phyloP scores from a whole-genome alignment of 2,113 vertebrate genomes.

The Leptodactylus fuscus region DNA sequence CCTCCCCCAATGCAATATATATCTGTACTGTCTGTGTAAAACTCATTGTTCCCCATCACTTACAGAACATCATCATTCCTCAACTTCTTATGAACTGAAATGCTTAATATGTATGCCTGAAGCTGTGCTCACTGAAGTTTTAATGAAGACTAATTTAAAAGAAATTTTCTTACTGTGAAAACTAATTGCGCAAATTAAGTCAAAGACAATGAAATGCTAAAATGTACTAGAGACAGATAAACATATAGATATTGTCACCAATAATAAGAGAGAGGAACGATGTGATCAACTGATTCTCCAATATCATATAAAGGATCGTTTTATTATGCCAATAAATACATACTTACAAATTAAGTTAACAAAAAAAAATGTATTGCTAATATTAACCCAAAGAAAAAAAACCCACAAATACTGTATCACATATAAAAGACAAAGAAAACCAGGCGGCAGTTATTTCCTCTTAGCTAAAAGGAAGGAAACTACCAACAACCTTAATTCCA shows the following conservation, averaged over 20 bases:
- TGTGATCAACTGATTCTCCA: neutral
- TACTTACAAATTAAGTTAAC: neutral
- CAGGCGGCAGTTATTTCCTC: too few relatives aligned
- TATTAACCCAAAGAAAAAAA: neutral
- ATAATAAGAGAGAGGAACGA: neutral
- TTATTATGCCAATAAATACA: conserved; percentile 39
- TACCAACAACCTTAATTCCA: neutral
- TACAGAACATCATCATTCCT: neutral
- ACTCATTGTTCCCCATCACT: neutral
- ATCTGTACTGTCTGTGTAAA: neutral
- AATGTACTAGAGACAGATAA: neutral
- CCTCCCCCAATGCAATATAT: too few relatives aligned
- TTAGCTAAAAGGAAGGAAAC: neutral
- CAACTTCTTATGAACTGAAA: conserved; percentile 16
- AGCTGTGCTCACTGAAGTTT: conserved; percentile 42
- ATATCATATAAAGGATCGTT: neutral
- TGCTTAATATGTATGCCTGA: conserved; percentile 20
- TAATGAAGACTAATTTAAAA: conserved; percentile 38
- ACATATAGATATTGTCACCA: neutral
- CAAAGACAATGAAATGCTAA: conserved; percentile 14
- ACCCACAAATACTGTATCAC: neutral
- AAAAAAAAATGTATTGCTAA: neutral
- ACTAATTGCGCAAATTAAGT: conserved; percentile 28
- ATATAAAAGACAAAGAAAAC: neutral
- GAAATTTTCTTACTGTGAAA: conserved; percentile 27